Conservation (phyloP, 2,797 vertebrate species). For the Pristis pectinata region DNA sequence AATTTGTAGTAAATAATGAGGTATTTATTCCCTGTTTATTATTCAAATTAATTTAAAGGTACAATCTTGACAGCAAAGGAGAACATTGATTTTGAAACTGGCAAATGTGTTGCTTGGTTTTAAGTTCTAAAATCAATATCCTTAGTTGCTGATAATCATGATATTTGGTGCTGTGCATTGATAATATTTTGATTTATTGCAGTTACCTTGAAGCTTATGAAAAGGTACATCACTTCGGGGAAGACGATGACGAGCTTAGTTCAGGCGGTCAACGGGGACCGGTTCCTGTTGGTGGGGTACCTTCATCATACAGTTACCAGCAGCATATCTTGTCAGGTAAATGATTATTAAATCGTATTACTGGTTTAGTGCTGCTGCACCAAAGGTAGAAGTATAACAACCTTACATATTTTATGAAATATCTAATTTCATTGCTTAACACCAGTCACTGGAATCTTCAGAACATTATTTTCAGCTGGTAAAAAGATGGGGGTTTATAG, state of each 20-base stretch:
- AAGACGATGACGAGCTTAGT: constrained; percentile 95
- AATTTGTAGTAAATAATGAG: not conserved
- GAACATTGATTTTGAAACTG: constrained; percentile 11
- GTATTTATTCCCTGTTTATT: not conserved
- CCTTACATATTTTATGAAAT: not conserved
- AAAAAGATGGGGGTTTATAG: not conserved
- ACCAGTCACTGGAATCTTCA: not conserved
- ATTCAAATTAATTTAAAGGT: not conserved
- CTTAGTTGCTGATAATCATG: constrained; percentile 15
- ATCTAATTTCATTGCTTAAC: not conserved
- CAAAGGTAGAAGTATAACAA: not conserved
- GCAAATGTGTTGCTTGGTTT: not conserved
- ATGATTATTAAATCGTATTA: constrained; percentile 9
- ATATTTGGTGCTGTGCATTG: constrained; percentile 35
- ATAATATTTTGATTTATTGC: constrained; percentile 47
- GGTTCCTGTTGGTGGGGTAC: constrained; percentile 97
- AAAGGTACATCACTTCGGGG: constrained; percentile 99
- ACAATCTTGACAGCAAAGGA: not conserved
- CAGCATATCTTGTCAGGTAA: constrained; percentile 92
- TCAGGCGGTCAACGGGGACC: constrained; percentile 91
- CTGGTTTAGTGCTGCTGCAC: not conserved
- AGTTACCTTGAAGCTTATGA: constrained; percentile 99
- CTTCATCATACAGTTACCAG: constrained; percentile 98
- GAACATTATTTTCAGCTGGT: not conserved
- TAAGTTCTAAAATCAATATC: not conserved